Conservation (phyloP, 2,888 invertebrate genomes). For the Pocota personata region DNA sequence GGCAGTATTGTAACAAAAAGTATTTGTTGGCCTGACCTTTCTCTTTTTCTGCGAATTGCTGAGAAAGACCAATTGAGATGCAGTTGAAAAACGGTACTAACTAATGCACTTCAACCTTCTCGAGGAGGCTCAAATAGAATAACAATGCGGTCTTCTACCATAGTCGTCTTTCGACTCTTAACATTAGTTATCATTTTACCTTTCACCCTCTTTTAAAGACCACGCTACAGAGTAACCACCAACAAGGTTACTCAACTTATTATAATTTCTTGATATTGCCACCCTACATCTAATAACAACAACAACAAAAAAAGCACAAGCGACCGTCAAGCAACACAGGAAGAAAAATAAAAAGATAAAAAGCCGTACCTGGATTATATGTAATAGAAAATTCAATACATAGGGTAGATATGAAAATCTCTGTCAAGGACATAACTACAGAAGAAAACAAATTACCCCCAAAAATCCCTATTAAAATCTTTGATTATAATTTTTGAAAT, state of each 20-base stretch:
- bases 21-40: no score
- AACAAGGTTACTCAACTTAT: background rate
- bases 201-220: background rate
- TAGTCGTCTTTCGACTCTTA: no score
- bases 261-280: background rate
- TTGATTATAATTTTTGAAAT: constrained; percentile 18
- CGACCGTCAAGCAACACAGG: background rate
- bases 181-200: no score
- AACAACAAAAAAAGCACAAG: background rate
- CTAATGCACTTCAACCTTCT: no score
- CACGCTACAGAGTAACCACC: background rate
- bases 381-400: background rate
- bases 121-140: no score
- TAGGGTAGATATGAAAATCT: background rate
- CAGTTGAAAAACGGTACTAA: no score
- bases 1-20: no score
- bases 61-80: no score
- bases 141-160: no score
- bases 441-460: background rate
- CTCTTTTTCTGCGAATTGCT: no score
- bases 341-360: background rate
- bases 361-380: background rate
- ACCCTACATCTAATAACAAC: background rate
- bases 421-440: background rate
- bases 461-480: constrained; percentile 17